A percentile compares a stretch with the other conserved stretches of the same genome.
Evolutionary conservation across 2,113 vertebrate species (phyloP).

Genomic region (Eulemur rufifrons): DNA sequence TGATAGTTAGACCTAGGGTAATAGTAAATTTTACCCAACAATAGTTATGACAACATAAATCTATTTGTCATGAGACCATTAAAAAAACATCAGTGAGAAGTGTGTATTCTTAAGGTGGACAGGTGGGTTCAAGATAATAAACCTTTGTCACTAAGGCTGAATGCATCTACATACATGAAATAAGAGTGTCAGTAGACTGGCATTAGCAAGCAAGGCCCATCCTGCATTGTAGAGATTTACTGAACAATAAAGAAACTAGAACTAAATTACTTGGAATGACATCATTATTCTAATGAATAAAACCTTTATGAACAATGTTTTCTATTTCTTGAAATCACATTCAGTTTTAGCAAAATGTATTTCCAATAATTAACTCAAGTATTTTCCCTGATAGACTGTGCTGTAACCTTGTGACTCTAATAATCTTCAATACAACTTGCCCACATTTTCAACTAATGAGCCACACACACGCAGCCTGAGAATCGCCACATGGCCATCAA

Average conservation of each 20-base stretch:
- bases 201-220: not conserved
- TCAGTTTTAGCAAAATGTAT: not conserved
- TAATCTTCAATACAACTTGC: not conserved
- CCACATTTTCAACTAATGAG: not conserved
- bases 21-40: not conserved
- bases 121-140: not conserved
- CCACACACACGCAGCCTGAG: not conserved
- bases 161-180: not conserved
- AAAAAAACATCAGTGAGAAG: not conserved
- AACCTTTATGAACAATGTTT: not conserved
- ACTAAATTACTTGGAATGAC: constrained; percentile 7
- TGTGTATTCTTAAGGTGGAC: not conserved
- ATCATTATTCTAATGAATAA: not conserved
- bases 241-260: not conserved
- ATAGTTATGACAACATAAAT: not conserved
- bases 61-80: not conserved
- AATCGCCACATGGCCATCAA: not conserved
- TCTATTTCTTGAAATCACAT: not conserved
- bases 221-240: not conserved
- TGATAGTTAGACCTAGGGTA: not conserved
- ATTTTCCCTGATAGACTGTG: not conserved
- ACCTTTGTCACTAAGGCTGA: not conserved
- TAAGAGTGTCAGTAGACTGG: not conserved
- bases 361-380: not conserved
- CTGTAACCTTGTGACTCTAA: not conserved